A percentile compares a stretch with the other conserved stretches of the same genome.
Conservation (phyloP, 2,888 invertebrate genomes). For the Drosophila emarginata region DNA sequence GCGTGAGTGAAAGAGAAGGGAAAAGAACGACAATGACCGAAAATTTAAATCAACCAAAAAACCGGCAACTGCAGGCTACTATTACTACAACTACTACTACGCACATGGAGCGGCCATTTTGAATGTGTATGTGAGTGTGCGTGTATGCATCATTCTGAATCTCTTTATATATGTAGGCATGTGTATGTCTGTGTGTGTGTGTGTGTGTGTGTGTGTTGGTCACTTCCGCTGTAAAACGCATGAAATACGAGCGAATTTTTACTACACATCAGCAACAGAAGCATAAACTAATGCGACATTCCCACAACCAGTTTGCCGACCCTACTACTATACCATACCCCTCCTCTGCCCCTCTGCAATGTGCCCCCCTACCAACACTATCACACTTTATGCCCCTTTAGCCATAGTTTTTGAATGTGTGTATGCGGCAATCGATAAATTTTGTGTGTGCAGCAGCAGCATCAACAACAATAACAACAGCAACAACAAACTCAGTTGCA, state of each 20-base stretch:
- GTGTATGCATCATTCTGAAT: constrained; percentile 11
- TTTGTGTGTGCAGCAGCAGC: constrained; percentile 59
- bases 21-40: constrained; percentile 25
- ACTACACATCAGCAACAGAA: constrained; percentile 72
- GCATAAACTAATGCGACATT: constrained; percentile 41
- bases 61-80: constrained; percentile 39
- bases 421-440: constrained; percentile 76
- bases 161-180: background rate
- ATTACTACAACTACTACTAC: constrained; percentile 59
- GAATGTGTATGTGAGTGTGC: constrained; percentile 4
- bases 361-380: background rate
- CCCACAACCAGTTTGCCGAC: constrained; percentile 6
- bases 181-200: constrained; percentile 18
- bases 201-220: constrained; percentile 43
- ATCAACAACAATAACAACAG: constrained; percentile 32
- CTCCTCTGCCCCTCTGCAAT: background rate
- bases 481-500: constrained; percentile 20
- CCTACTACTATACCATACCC: background rate
- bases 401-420: constrained; percentile 33
- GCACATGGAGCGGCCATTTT: constrained; percentile 57
- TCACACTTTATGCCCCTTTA: background rate
- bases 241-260: constrained; percentile 75
- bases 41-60: constrained; percentile 74
- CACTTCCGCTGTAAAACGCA: constrained; percentile 68
- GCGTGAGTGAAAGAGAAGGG: background rate